Conservation (phyloP, 1,140 invertebrate species). For the Zaprionus africanus region DNA sequence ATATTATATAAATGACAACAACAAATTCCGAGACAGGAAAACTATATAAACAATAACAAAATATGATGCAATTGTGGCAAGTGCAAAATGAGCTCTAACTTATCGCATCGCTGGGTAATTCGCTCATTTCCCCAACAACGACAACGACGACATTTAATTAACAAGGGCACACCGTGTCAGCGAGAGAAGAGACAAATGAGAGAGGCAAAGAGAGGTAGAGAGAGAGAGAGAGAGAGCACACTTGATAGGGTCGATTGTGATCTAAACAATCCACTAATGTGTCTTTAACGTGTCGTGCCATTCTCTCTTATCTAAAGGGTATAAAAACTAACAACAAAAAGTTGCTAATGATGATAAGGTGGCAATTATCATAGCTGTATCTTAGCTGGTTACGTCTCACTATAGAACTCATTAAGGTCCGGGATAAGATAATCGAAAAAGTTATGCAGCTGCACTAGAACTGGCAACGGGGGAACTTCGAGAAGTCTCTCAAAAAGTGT, state of each 20-base stretch:
- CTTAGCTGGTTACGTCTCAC: background rate
- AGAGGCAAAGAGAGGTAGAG: background rate
- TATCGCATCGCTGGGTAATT: conserved; percentile 49
- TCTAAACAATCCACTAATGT: background rate
- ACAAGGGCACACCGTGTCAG: background rate
- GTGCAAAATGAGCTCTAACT: conserved; percentile 38
- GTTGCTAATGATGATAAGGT: background rate
- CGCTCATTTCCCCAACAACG: conserved; percentile 42
- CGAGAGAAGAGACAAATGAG: background rate
- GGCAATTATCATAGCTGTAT: background rate
- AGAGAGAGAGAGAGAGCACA: background rate
- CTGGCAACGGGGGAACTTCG: background rate
- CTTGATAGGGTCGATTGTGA: conserved; percentile 6
- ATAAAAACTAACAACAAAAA: conserved; percentile 6
- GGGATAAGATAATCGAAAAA: conserved; percentile 19
- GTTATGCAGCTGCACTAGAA: background rate
- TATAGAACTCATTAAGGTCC: background rate
- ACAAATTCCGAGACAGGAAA: background rate
- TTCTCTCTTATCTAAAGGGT: conserved; percentile 21
- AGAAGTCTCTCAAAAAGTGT: background rate
- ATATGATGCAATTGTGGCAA: conserved; percentile 41
- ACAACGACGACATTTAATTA: conserved; percentile 42
- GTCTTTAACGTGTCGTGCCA: background rate
- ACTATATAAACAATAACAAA: conserved; percentile 11
- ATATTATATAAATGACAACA: conserved; percentile 10